Percentiles rank a stretch among this genome's conserved stretches.
Conservation (phyloP, 2,797 vertebrate species). For the Podargus strigoides region DNA sequence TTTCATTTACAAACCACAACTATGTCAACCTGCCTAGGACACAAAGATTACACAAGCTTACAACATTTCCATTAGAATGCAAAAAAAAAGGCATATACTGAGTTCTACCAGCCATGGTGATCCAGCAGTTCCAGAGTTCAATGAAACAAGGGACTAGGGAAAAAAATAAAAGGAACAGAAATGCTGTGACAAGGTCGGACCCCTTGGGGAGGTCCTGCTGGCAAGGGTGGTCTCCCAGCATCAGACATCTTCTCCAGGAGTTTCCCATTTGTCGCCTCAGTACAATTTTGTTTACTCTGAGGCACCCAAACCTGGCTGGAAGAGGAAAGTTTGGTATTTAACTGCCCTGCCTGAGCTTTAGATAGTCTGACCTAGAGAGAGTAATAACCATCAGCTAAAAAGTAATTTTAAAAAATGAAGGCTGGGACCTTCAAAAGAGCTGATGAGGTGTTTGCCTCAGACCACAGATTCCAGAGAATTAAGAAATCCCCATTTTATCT, state of each 20-base stretch:
- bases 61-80: background rate
- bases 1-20: background rate
- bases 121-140: background rate
- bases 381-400: background rate
- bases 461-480: background rate
- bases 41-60: background rate
- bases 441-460: background rate
- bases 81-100: background rate
- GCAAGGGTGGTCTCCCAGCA: background rate
- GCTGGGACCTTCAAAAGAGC: background rate
- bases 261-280: background rate
- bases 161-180: background rate
- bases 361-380: background rate
- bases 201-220: background rate
- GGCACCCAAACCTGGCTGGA: background rate
- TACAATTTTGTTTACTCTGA: background rate
- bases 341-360: background rate
- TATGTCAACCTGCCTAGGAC: background rate
- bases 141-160: background rate
- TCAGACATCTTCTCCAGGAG: background rate
- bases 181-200: rapidly evolving
- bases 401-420: background rate
- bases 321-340: background rate
- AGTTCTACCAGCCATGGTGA: background rate
- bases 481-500: background rate